Evolutionary conservation across 37 sponge, comb jelly and placozoan species (phyloP).

Genomic region (Theonella swinhoei): DNA sequence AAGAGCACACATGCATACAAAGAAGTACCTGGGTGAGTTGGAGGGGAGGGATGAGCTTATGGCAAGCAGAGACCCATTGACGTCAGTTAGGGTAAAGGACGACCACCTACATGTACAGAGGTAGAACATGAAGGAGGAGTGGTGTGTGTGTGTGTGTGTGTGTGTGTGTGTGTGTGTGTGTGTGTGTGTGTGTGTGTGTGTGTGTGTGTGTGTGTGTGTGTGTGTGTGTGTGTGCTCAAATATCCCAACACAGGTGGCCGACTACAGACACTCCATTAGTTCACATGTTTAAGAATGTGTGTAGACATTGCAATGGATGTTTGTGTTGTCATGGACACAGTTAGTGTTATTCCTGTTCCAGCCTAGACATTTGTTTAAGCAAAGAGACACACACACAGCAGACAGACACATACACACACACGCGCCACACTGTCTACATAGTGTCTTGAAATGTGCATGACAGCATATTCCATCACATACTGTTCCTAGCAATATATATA

Average conservation of each 20-base stretch:
- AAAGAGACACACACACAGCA: too few relatives aligned
- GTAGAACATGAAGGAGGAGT: too few relatives aligned
- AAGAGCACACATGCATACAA: too few relatives aligned
- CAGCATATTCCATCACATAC: too few relatives aligned
- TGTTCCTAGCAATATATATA: too few relatives aligned
- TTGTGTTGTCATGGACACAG: too few relatives aligned
- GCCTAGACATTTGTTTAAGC: too few relatives aligned
- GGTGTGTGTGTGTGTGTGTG: neutral
- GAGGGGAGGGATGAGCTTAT: slow-evolving; percentile 35
- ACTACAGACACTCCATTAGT: neutral
- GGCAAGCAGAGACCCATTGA: slow-evolving; percentile 16
- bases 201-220: neutral
- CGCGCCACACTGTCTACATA: too few relatives aligned
- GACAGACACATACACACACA: too few relatives aligned
- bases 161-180: neutral
- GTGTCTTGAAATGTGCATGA: too few relatives aligned
- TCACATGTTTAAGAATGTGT: neutral
- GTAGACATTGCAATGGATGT: neutral
- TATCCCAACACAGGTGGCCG: neutral
- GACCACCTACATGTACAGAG: slow-evolving; percentile 53
- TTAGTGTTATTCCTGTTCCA: too few relatives aligned
- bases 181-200: slow-evolving; percentile 3
- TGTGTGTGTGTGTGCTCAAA: neutral
- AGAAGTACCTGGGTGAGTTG: slow-evolving; percentile 47
- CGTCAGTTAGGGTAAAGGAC: neutral